Evolutionary conservation across 2,113 vertebrate genomes (phyloP).

Genomic region (Barbus barbus): DNA sequence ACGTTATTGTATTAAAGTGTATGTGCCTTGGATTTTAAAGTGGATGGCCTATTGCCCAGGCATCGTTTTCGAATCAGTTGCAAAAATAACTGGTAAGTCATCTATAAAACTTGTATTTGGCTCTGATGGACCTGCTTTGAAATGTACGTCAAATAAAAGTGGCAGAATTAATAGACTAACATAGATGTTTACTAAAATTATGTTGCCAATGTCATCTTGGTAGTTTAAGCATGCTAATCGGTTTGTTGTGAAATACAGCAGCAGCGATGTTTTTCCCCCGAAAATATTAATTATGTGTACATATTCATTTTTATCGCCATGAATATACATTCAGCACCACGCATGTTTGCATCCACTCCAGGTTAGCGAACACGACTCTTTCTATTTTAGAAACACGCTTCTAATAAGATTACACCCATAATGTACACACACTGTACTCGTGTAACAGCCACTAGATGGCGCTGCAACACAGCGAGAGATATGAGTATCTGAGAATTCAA

Average conservation of each 20-base stretch:
- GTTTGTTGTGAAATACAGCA: not conserved
- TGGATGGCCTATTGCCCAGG: not conserved
- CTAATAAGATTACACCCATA: constrained; percentile 17
- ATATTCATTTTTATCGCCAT: not conserved
- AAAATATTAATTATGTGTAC: not conserved
- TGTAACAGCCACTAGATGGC: constrained; percentile 13
- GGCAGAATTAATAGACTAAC: not conserved
- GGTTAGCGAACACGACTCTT: not conserved
- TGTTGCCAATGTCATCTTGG: not conserved
- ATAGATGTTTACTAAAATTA: not conserved
- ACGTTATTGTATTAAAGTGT: not conserved
- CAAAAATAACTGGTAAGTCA: constrained; percentile 4
- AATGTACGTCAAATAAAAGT: not conserved
- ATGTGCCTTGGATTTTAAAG: not conserved
- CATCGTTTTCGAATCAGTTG: not conserved
- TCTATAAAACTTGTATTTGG: not conserved
- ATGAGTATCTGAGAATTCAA: not conserved
- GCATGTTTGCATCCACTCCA: not conserved
- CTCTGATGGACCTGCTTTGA: not conserved
- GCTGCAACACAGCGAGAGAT: not conserved
- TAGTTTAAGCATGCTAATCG: not conserved
- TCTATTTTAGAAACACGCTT: constrained; percentile 1
- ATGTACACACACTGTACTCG: not conserved
- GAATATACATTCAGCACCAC: not conserved
- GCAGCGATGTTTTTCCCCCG: not conserved